phyloP scores from a whole-genome alignment of 2,888 invertebrate species.

The Lamproptera curius region DNA sequence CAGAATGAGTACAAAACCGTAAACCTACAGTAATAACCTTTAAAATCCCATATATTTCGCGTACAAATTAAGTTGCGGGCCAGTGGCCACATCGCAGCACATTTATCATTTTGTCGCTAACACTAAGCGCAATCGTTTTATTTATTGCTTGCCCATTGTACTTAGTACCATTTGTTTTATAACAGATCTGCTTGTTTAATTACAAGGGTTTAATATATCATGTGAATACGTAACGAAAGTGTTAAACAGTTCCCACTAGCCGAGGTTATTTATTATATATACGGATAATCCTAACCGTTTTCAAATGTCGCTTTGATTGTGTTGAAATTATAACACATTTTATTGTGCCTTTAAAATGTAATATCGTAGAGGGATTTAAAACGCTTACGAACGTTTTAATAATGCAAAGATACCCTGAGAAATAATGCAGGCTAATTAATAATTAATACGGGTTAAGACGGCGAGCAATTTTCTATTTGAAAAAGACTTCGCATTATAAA shows the following conservation, averaged over 20 bases:
- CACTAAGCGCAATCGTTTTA: slow-evolving; percentile 24
- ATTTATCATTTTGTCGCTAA: slow-evolving; percentile 24
- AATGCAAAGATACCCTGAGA: background rate
- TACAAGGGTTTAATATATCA: slow-evolving; percentile 17
- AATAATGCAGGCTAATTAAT: background rate
- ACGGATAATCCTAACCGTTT: slow-evolving; percentile 3
- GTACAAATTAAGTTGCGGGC: slow-evolving; percentile 23
- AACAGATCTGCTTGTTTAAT: slow-evolving; percentile 21
- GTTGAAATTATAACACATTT: no score
- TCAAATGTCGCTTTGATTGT: background rate
- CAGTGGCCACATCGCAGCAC: slow-evolving; percentile 21
- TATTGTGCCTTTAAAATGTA: background rate
- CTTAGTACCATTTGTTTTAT: slow-evolving; percentile 23
- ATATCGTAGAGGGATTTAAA: background rate
- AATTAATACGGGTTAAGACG: background rate
- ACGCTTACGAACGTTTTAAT: background rate
- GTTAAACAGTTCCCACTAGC: slow-evolving; percentile 8
- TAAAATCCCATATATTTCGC: slow-evolving; percentile 21
- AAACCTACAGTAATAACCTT: slow-evolving; percentile 20
- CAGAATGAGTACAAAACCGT: slow-evolving; percentile 9
- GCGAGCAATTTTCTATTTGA: background rate
- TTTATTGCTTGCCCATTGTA: slow-evolving; percentile 22
- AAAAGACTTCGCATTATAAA: background rate
- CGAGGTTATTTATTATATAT: slow-evolving; percentile 8
- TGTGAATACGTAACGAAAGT: slow-evolving; percentile 12